These are phyloP conservation scores for Gastracanthus pulcherrimus DNA, from an alignment of 2,888 invertebrate genomes.

Conservation along the genomic window DNA sequence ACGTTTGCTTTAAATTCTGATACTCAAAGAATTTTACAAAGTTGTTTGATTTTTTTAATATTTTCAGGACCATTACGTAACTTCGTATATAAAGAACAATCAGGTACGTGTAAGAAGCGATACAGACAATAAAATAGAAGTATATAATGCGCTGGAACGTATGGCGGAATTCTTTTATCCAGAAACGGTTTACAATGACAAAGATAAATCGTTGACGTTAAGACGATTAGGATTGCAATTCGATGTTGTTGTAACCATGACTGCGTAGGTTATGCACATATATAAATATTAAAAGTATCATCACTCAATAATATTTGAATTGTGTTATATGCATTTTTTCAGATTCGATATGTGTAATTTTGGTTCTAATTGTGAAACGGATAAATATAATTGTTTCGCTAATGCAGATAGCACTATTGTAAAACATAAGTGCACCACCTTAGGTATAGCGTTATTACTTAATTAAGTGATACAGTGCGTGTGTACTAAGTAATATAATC, in stretches of 20 bases:
- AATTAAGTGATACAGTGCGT: background rate
- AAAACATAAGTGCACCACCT: background rate
- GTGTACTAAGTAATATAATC: too few species aligned
- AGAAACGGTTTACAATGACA: background rate
- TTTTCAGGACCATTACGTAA: constrained; percentile 5
- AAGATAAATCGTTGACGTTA: background rate
- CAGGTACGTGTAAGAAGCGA: background rate
- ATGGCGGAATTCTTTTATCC: constrained; percentile 4
- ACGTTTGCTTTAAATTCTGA: background rate
- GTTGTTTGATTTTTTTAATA: background rate
- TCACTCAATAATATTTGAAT: background rate
- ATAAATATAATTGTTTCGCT: background rate
- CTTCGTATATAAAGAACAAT: constrained; percentile 20
- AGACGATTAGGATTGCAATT: background rate
- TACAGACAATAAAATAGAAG: constrained; percentile 13
- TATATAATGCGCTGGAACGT: background rate
- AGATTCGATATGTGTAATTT: constrained; percentile 38
- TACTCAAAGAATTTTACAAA: background rate
- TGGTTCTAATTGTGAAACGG: background rate
- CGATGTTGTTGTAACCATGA: constrained; percentile 36
- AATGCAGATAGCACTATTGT: fast-evolving
- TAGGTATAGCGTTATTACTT: constrained; percentile 23
- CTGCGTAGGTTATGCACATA: constrained; percentile 28
- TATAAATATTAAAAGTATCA: background rate
- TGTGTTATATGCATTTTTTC: too few species aligned